Base-by-base conservation (phyloP, 2,113 vertebrate genomes). In the Meles meles region DNA sequence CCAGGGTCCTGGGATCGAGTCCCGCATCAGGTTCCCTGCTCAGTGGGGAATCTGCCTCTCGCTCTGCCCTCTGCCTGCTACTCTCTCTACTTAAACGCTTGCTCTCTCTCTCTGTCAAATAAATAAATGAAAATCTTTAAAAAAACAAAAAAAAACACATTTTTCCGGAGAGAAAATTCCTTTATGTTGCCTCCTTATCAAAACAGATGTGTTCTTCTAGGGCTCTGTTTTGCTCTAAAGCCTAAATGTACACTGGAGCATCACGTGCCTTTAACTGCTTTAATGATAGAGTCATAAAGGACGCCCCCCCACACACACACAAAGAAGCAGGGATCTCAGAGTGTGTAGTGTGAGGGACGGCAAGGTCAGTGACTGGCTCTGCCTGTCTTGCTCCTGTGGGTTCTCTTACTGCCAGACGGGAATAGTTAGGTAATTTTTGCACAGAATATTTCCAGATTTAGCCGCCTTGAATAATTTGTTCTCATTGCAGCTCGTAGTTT, bases 321-420 rank as follows among this genome's bases (percentile, higher is more conserved):
- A 44, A 52, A n/a, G 59, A n/a, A 27, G 34, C 72, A 6, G 18
- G 7, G 52, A 2, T 23, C 59, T 42, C 6, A 1, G 23, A 44
- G 21, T 17, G 2, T 29, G 2, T 8, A 0, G 0, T 31, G 7
- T 6, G 55, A 23, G 52, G 25, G 23, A 0, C 0, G 20, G 14
- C 8, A 2, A 3, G 39, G 65, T 31, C 57, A 2, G 17, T 27
- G 18, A 31, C 27, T 20, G 34, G 34, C 80, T 89, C 29, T 37
- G 47, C 49, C 39, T 59, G 2, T 44, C 21, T 27, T 13, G 29
- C 49, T 42, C 6, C 44, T 76, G 21, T 59, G 83, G 49, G 15
- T 47, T 65, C 57, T 72, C 5, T 84, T 67, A 21, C 57, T 34
- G n/a, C 47, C 8, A 6, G 47, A 12, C 86, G 39, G 72, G 31